phyloP scores from a whole-genome alignment of 2,113 vertebrate genomes.

The Muntiacus reevesi region DNA sequence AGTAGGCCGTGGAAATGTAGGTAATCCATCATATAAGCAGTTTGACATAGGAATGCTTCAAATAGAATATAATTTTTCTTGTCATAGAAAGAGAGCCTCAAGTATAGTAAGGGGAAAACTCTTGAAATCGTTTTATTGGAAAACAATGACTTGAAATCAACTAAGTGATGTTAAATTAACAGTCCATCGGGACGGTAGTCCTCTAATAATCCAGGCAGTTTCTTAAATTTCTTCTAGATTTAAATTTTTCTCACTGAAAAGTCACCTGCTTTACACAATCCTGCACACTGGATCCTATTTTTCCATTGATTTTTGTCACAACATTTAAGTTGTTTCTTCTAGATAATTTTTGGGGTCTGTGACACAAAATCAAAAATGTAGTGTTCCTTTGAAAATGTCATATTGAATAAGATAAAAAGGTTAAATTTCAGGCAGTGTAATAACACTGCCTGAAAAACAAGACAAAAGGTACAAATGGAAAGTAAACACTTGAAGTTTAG shows the following conservation, averaged over 20 bases:
- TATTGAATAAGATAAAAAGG: neutral
- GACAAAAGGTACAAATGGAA: neutral
- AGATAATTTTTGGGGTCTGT: constrained; percentile 13
- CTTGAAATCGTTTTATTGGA: neutral
- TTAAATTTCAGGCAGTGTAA: neutral
- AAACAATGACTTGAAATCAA: constrained; percentile 39
- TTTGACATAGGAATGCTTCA: constrained; percentile 45
- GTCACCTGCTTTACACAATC: constrained; percentile 3
- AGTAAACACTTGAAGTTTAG: neutral
- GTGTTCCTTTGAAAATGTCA: neutral
- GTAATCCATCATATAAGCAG: constrained; percentile 27
- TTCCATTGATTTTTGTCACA: neutral
- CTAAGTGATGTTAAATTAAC: neutral
- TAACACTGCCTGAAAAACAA: neutral
- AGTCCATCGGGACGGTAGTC: neutral
- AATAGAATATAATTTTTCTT: constrained; percentile 51
- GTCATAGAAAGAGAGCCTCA: constrained; percentile 2
- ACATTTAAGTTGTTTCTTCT: constrained; percentile 9
- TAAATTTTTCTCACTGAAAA: neutral
- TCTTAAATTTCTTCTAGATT: neutral
- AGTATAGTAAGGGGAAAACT: neutral
- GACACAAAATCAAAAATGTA: constrained; percentile 19
- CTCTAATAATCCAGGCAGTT: neutral
- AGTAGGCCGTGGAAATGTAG: constrained; percentile 25
- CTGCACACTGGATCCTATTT: neutral